phyloP scores from a whole-genome alignment of 2,888 invertebrate species.

The Phrixothrix hirtus region DNA sequence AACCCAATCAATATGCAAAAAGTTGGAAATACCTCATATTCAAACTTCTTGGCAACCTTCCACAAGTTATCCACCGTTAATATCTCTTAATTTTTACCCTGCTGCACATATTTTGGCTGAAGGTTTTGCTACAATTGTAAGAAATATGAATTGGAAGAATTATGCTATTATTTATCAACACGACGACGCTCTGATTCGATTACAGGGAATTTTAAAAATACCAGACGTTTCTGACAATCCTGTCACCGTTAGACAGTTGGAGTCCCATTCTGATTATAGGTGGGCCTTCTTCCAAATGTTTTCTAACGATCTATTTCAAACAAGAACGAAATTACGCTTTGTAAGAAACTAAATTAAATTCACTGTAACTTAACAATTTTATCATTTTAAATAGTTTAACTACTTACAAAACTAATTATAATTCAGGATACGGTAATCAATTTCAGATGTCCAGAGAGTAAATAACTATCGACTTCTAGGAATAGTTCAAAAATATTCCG shows the following conservation, averaged over 20 bases:
- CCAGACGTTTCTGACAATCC: conserved; percentile 64
- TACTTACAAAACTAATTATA: not conserved
- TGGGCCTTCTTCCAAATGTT: conserved; percentile 28
- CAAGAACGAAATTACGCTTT: no score
- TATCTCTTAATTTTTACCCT: conserved; percentile 69
- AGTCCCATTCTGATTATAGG: conserved; percentile 43
- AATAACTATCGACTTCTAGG: no score
- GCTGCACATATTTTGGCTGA: conserved; percentile 67
- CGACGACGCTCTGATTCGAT: conserved; percentile 71
- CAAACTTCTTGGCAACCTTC: conserved; percentile 71
- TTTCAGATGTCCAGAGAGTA: no score
- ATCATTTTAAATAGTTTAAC: not conserved
- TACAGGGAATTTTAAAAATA: conserved; percentile 79
- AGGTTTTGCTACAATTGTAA: conserved; percentile 69
- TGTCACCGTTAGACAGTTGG: conserved; percentile 67
- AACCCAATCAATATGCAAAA: conserved; percentile 81
- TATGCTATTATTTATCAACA: conserved; percentile 81
- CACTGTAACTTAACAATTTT: no score
- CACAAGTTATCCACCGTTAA: conserved; percentile 29
- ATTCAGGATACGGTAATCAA: no score
- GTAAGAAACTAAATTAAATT: no score
- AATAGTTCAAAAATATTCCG: no score
- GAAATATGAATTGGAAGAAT: conserved; percentile 72
- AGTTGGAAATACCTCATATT: conserved; percentile 84
- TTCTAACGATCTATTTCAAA: no score